Evolutionary conservation across 2,113 vertebrate genomes (phyloP).

Genomic region (Brevimyrus niger): DNA sequence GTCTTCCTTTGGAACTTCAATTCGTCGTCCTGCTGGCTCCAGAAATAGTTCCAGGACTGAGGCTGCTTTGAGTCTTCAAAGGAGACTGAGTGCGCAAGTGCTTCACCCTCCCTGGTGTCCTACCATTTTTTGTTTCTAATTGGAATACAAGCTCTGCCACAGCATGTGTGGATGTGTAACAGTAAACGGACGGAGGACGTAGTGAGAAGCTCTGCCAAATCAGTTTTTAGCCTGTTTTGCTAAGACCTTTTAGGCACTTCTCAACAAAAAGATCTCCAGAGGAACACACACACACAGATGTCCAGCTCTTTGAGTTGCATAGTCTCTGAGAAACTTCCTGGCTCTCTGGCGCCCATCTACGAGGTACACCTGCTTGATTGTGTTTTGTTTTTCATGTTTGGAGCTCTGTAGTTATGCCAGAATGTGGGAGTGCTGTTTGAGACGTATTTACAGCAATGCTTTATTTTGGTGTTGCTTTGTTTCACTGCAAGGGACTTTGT

Average conservation of each 20-base stretch:
- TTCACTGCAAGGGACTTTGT: neutral
- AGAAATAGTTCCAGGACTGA: slow-evolving; percentile 7
- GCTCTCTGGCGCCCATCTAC: neutral
- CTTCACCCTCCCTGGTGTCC: neutral
- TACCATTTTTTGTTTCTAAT: neutral
- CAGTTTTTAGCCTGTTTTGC: neutral
- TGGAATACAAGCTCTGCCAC: neutral
- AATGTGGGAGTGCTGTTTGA: neutral
- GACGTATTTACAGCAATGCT: neutral
- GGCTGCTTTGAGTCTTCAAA: neutral
- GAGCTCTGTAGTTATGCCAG: neutral
- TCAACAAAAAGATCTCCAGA: neutral
- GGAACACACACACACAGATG: neutral
- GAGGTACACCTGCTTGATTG: neutral
- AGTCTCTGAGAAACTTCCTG: neutral
- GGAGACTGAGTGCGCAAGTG: neutral
- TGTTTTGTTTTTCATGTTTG: neutral
- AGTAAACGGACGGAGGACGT: neutral
- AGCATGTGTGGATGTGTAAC: neutral
- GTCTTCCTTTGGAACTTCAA: neutral
- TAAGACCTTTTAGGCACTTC: neutral
- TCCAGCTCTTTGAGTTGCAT: neutral
- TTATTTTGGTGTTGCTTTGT: neutral
- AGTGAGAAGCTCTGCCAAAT: neutral
- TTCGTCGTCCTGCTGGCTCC: neutral